phyloP scores from a whole-genome alignment of 1,140 invertebrate genomes.

The Cataglyphis hispanica region DNA sequence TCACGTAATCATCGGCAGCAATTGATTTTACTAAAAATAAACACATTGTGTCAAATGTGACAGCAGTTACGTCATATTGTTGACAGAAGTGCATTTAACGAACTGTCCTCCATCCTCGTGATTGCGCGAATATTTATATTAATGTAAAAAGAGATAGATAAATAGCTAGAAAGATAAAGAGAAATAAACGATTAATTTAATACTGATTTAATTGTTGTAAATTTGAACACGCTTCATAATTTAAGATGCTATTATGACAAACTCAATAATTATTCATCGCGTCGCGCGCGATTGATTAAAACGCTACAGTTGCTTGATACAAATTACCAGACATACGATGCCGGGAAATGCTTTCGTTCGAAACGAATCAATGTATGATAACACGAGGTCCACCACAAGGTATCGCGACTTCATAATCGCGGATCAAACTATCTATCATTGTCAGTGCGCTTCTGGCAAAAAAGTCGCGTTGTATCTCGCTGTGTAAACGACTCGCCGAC shows the following conservation, averaged over 20 bases:
- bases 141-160: not conserved
- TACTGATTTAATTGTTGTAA: not conserved
- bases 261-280: conserved; percentile 1
- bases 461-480: conserved; percentile 72
- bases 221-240: not conserved
- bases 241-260: not conserved
- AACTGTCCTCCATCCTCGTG: not conserved
- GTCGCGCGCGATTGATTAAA: conserved; percentile 27
- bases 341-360: not conserved
- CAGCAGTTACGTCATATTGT: conserved; percentile 2
- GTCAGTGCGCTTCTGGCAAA: conserved; percentile 75
- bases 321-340: not conserved
- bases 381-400: not conserved
- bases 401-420: conserved; percentile 79
- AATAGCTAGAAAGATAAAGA: not conserved
- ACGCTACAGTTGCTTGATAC: not conserved
- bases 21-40: conserved; percentile 19
- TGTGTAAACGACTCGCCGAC: conserved; percentile 78
- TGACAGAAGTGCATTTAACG: conserved; percentile 13
- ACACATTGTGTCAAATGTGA: conserved; percentile 24
- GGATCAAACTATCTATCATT: conserved; percentile 79
- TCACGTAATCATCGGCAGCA: not conserved
- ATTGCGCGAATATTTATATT: conserved; percentile 37
- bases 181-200: not conserved
- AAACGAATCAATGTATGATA: conserved; percentile 26